A percentile compares a stretch with the other conserved stretches of the same genome.
Evolutionary conservation across 1,140 invertebrate genomes (phyloP).

Genomic region (Episyrphus balteatus): DNA sequence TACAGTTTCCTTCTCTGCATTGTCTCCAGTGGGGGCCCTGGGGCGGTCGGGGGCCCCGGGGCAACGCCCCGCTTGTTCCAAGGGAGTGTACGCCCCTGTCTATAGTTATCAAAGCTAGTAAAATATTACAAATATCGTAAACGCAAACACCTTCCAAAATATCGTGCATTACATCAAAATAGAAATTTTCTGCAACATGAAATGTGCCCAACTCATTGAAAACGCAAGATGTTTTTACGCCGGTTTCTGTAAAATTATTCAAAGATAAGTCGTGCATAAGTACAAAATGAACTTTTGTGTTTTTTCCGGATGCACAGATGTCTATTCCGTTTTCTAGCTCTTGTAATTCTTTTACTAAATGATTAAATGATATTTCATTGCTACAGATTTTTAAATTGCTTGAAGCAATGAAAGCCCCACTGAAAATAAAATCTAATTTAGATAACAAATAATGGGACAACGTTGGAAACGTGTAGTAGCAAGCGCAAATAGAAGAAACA

Average conservation of each 20-base stretch:
- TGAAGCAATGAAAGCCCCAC: neutral
- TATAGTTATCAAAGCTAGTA: conserved; percentile 20
- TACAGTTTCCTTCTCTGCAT: too few species aligned
- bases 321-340: conserved; percentile 1
- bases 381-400: neutral
- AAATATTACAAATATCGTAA: conserved; percentile 21
- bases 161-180: conserved; percentile 34
- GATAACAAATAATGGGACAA: conserved; percentile 3
- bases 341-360: neutral
- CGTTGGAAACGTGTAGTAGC: conserved; percentile 1
- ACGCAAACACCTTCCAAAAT: conserved; percentile 31
- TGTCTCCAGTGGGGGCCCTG: too few species aligned
- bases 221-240: conserved; percentile 25
- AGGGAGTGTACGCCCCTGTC: too few species aligned
- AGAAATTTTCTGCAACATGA: conserved; percentile 27
- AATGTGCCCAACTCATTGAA: conserved; percentile 23
- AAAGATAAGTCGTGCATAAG: neutral
- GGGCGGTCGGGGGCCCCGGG: too few species aligned
- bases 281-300: neutral
- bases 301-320: neutral
- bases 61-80: too few species aligned
- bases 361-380: conserved; percentile 1
- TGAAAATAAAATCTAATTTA: conserved; percentile 1
- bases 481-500: neutral
- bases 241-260: conserved; percentile 6